Percentiles rank a stretch among this genome's conserved stretches.
These are phyloP conservation scores for Alloplasta piceator DNA, from an alignment of 2,888 invertebrate species.

Conservation along the genomic window DNA sequence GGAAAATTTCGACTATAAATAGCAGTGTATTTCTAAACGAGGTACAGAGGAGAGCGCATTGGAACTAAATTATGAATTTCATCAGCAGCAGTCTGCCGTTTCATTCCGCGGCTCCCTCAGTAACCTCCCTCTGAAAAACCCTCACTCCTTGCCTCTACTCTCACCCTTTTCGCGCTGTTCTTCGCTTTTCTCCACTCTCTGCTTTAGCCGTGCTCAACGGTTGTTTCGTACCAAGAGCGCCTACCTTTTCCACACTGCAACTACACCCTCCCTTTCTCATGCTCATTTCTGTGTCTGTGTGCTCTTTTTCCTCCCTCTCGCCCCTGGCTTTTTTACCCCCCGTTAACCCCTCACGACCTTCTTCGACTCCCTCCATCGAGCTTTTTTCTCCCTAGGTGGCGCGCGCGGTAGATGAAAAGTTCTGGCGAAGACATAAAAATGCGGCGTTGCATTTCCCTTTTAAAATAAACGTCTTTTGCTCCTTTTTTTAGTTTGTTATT, in stretches of 20 bases:
- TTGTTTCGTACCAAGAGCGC: not conserved
- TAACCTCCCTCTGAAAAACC: constrained; percentile 54
- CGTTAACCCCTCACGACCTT: constrained; percentile 29
- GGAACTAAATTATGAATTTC: constrained; percentile 84
- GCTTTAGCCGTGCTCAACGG: constrained; percentile 39
- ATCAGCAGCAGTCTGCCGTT: constrained; percentile 83
- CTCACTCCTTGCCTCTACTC: constrained; percentile 66
- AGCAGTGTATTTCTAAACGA: constrained; percentile 83
- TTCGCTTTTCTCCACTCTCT: constrained; percentile 55
- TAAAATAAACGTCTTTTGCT: constrained; percentile 82
- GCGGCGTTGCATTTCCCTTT: constrained; percentile 83
- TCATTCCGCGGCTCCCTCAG: constrained; percentile 81
- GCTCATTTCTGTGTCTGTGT: constrained; percentile 45
- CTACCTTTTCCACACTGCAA: constrained; percentile 16
- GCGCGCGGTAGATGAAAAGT: constrained; percentile 75
- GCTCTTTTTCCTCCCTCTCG: constrained; percentile 60
- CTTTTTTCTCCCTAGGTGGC: constrained; percentile 30
- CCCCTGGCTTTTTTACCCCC: constrained; percentile 24
- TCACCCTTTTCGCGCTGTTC: constrained; percentile 46
- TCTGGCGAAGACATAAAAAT: constrained; percentile 83
- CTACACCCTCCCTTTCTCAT: constrained; percentile 55
- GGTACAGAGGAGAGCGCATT: constrained; percentile 82
- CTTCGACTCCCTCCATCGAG: constrained; percentile 22
- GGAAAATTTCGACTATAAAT: constrained; percentile 83
- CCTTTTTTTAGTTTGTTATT: constrained; percentile 83